These are phyloP conservation scores for Scaptomyza montana DNA, from an alignment of 1,140 invertebrate species.

Conservation along the genomic window DNA sequence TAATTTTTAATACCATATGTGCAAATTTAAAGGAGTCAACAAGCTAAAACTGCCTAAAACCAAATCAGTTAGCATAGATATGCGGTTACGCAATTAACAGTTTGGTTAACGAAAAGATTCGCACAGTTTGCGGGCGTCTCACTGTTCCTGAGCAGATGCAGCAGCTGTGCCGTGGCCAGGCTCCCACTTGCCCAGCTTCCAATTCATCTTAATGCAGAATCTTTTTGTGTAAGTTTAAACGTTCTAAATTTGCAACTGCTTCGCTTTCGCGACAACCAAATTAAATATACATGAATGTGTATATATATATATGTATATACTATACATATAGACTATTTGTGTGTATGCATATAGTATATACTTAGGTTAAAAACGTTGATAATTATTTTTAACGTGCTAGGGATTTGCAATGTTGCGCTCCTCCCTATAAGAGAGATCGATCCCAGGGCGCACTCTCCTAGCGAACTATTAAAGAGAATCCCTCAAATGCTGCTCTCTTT, in stretches of 20 bases:
- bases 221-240: conserved; percentile 67
- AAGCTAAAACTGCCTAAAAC: conserved; percentile 4
- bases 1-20: conserved; percentile 4
- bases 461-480: conserved; percentile 4
- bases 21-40: conserved; percentile 17
- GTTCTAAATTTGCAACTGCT: conserved; percentile 52
- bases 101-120: conserved; percentile 60
- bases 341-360: conserved; percentile 5
- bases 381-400: conserved; percentile 81
- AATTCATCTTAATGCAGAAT: conserved; percentile 77
- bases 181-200: conserved; percentile 65
- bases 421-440: background rate
- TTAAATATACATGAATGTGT: conserved; percentile 1
- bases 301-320: conserved; percentile 4
- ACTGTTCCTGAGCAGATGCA: conserved; percentile 38
- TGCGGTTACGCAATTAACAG: conserved; percentile 69
- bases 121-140: conserved; percentile 20
- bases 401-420: conserved; percentile 67
- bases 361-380: conserved; percentile 67
- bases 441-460: conserved; percentile 30
- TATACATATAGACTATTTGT: background rate
- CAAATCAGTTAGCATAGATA: conserved; percentile 13
- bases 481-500: background rate
- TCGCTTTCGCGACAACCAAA: conserved; percentile 34
- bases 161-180: conserved; percentile 54